Conservation (phyloP, 1,140 invertebrate genomes). For the Drosophila athabasca region DNA sequence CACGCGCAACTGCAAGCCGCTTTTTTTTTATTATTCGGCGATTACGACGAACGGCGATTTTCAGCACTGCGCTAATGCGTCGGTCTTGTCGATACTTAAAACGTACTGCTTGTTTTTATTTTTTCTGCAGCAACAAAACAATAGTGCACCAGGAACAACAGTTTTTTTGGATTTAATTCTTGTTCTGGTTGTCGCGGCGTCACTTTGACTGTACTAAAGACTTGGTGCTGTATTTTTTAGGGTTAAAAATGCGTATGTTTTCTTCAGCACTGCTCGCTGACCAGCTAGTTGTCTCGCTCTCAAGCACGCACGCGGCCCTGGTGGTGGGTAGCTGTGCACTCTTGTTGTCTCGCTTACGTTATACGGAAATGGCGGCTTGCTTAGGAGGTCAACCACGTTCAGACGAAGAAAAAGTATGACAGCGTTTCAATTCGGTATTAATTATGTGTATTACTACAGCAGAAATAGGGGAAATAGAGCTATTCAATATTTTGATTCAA, state of each 20-base stretch:
- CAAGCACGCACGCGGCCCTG: slow-evolving; percentile 30
- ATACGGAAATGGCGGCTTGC: slow-evolving; percentile 67
- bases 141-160: slow-evolving; percentile 54
- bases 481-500: neutral
- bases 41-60: slow-evolving; percentile 25
- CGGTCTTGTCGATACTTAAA: slow-evolving; percentile 1
- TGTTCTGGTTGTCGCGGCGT: slow-evolving; percentile 72
- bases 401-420: slow-evolving; percentile 24
- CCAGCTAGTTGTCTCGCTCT: slow-evolving; percentile 30
- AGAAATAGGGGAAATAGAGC: neutral
- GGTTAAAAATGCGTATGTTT: slow-evolving; percentile 64
- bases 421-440: slow-evolving; percentile 22
- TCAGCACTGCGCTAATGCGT: neutral
- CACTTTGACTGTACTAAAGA: slow-evolving; percentile 79
- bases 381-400: slow-evolving; percentile 32
- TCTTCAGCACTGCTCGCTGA: slow-evolving; percentile 12
- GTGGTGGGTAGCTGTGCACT: neutral
- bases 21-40: slow-evolving; percentile 29
- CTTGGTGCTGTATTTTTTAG: slow-evolving; percentile 77
- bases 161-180: slow-evolving; percentile 58
- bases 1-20: slow-evolving; percentile 59
- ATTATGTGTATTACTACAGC: neutral
- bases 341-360: slow-evolving; percentile 29
- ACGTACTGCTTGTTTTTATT: slow-evolving; percentile 22
- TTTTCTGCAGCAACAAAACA: slow-evolving; percentile 16